phyloP scores from a whole-genome alignment of 2,797 vertebrate genomes.

The Syngnathus rostellatus region DNA sequence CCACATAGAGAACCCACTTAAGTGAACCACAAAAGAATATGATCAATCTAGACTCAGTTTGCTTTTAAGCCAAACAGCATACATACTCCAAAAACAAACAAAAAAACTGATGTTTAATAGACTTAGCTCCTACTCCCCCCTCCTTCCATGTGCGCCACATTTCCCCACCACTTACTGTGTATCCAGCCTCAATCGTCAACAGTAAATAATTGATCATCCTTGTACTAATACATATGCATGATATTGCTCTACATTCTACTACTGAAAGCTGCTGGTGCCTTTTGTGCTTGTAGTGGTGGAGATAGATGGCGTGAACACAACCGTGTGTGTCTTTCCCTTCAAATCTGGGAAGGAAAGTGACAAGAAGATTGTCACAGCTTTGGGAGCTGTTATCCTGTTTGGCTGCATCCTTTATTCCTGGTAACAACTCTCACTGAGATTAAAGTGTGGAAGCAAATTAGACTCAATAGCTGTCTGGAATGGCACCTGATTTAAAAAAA shows the following conservation, averaged over 20 bases:
- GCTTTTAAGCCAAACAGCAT: neutral
- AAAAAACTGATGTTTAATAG: too few species aligned
- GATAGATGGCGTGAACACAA: slow-evolving; percentile 70
- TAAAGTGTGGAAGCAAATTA: neutral
- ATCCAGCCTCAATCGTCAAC: neutral
- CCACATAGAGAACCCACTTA: too few species aligned
- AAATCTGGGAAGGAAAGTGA: slow-evolving; percentile 76
- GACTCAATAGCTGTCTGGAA: slow-evolving; percentile 18
- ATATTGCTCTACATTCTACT: neutral
- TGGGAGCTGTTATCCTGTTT: slow-evolving; percentile 81
- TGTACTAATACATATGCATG: neutral
- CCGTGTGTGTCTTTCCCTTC: slow-evolving; percentile 82
- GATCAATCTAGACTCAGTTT: neutral
- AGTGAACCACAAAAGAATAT: too few species aligned
- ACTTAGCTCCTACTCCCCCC: neutral
- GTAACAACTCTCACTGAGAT: slow-evolving; percentile 61
- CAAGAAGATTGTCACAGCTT: slow-evolving; percentile 77
- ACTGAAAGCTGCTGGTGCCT: neutral
- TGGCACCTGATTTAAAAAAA: slow-evolving; percentile 31
- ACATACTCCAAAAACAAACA: neutral
- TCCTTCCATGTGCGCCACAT: neutral
- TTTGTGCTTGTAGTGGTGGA: slow-evolving; percentile 43
- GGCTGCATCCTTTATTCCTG: slow-evolving; percentile 91
- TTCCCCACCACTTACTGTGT: neutral
- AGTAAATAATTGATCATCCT: neutral